Base-by-base conservation (phyloP, 2,797 vertebrate genomes). In the Poeciliopsis paucimaculata region DNA sequence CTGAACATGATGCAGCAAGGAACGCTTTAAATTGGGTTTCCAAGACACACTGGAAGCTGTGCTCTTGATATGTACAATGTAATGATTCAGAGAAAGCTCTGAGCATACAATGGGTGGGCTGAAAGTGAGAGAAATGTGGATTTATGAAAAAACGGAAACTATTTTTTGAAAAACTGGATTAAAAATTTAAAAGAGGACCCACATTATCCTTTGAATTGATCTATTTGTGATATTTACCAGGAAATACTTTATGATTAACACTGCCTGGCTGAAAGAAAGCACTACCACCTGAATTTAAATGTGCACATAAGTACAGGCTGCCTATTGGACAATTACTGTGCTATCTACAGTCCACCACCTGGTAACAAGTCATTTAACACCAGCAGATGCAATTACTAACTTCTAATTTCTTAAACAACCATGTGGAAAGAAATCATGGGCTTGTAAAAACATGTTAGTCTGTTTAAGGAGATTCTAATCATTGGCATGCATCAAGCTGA, bases 1-100 rank as follows among this genome's bases (percentile, higher is more conserved):
- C 71, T 57, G 49, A 79, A 68, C 46, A 57, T 49, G 72, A 57
- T 1, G 6, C 76, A 64, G 53, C 36, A 36, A 62, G 62, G 57
- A 46, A 36, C 71, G 36, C 28, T 72, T 73, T 64, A 76, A 53
- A 64, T 4, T 20, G 51, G 39, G 20, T 31, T 2, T 4, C 23
- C 11, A 62, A 18, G 15, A 62, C 31, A n/a, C 0, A 1, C 31
- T 51, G 72, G 46, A 23, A 51, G 72, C 46, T 73, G 16, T 73
- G 46, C 18, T 47, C 20, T 20, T 18, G 45, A 16, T 49, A 20
- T 49, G 28, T 36, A 10, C 28, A 34, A 2, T 20, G 34, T 73
- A 73, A 51, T 51, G 28, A 73, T 36, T 34, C 28, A 34, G 31
- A 49, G 8, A 51, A 28, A 49, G 4, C 5, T 49, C 28, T 20